Percentiles rank a stretch among this genome's conserved stretches.
Conservation (phyloP, 2,113 vertebrate genomes). For the Meriones unguiculatus region DNA sequence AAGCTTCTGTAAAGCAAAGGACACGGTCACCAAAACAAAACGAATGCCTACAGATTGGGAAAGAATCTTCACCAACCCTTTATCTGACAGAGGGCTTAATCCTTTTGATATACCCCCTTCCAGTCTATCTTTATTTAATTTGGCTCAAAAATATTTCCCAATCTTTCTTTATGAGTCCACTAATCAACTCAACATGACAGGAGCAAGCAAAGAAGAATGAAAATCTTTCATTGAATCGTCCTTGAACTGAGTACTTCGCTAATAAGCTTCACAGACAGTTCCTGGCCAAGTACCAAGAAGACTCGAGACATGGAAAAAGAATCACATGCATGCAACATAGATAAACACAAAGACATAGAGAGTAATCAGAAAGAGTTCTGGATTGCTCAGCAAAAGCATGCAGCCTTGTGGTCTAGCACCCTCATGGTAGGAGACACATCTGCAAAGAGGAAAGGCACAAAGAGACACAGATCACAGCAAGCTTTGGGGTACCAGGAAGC, state of each 20-base stretch:
- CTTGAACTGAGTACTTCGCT: neutral
- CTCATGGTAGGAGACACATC: neutral
- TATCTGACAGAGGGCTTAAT: neutral
- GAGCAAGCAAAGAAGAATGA: neutral
- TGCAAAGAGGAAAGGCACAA: neutral
- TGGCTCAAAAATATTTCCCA: conserved; percentile 37
- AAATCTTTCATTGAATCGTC: neutral
- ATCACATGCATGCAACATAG: neutral
- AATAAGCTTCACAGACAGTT: neutral
- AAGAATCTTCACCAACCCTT: no score
- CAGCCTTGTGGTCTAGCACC: fast-evolving
- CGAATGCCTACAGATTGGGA: no score
- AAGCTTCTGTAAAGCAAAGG: no score
- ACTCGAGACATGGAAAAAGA: neutral
- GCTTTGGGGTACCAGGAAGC: neutral
- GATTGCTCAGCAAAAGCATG: neutral
- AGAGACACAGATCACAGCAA: neutral
- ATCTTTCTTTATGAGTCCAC: neutral
- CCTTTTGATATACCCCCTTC: neutral
- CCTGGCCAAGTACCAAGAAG: neutral
- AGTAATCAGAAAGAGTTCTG: neutral
- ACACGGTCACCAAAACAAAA: no score
- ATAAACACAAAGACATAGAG: neutral
- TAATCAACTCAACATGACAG: neutral
- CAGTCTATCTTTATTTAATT: conserved; percentile 25